Conservation (phyloP, 1,140 invertebrate genomes). For the Heliconius himera region DNA sequence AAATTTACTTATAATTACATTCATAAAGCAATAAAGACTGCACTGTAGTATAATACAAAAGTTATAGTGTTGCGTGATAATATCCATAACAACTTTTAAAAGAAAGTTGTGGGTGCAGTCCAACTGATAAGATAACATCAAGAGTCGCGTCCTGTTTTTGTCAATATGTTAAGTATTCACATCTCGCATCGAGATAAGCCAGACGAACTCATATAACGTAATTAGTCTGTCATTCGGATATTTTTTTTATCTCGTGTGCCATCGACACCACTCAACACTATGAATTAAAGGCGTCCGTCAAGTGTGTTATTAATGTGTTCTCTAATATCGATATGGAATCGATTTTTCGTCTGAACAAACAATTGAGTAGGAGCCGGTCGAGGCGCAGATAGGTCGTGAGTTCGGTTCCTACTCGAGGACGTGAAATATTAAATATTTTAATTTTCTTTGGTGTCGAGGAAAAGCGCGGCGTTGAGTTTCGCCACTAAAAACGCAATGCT, state of each 20-base stretch:
- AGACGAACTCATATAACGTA: slow-evolving; percentile 46
- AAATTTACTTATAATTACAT: neutral
- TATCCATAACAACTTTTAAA: slow-evolving; percentile 28
- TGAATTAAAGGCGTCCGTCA: slow-evolving; percentile 39
- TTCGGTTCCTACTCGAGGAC: too few species aligned
- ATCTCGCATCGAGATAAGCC: slow-evolving; percentile 44
- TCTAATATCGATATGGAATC: slow-evolving; percentile 27
- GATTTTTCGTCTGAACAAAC: slow-evolving; percentile 39
- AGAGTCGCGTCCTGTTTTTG: slow-evolving; percentile 40
- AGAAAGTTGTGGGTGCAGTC: slow-evolving; percentile 33
- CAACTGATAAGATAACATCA: slow-evolving; percentile 40
- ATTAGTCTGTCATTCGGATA: slow-evolving; percentile 64
- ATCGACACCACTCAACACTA: slow-evolving; percentile 40
- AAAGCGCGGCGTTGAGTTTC: too few species aligned
- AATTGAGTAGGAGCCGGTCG: neutral
- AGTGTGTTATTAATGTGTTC: slow-evolving; percentile 45
- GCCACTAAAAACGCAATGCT: too few species aligned
- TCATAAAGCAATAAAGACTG: neutral
- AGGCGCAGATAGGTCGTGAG: too few species aligned
- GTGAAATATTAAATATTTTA: too few species aligned
- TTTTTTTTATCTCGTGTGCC: slow-evolving; percentile 49
- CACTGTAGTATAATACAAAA: neutral
- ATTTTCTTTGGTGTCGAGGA: too few species aligned
- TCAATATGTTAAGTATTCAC: slow-evolving; percentile 45
- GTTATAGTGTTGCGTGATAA: slow-evolving; percentile 8